A percentile compares a stretch with the other conserved stretches of the same genome.
phyloP scores from a whole-genome alignment of 2,797 vertebrate species.

The Percopsis omiscomaycus region DNA sequence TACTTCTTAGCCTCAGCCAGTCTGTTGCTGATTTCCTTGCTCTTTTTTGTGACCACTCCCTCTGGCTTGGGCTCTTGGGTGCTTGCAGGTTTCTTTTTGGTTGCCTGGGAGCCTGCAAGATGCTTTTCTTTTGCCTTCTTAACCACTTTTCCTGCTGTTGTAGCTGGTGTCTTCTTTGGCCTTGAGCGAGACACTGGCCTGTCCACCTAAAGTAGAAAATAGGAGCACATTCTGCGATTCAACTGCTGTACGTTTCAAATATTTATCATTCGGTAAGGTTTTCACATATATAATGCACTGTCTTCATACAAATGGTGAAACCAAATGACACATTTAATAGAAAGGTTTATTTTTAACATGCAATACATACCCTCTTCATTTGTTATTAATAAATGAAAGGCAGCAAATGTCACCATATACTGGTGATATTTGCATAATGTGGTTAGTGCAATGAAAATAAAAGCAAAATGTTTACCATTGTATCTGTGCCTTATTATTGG shows the following conservation, averaged over 20 bases:
- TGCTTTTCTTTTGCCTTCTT: conserved; percentile 96
- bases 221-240: neutral
- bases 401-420: conserved; percentile 50
- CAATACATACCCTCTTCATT: conserved; percentile 51
- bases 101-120: conserved; percentile 80
- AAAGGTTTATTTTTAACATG: conserved; percentile 45
- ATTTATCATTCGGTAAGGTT: no score
- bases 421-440: conserved; percentile 53
- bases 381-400: conserved; percentile 32
- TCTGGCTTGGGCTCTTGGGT: conserved; percentile 79
- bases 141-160: conserved; percentile 83
- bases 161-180: conserved; percentile 92
- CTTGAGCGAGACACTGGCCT: conserved; percentile 87
- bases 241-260: neutral
- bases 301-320: conserved; percentile 1
- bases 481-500: conserved; percentile 51
- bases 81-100: conserved; percentile 88
- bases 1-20: conserved; percentile 97
- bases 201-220: conserved; percentile 79
- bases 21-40: conserved; percentile 99
- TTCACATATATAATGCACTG: neutral
- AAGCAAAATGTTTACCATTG: conserved; percentile 33
- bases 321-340: conserved; percentile 7
- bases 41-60: conserved; percentile 90
- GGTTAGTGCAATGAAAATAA: conserved; percentile 62